Evolutionary conservation across 2,113 vertebrate genomes (phyloP), one percentile per base, ranked within the genome.

Genomic region (Chrysemys picta): DNA sequence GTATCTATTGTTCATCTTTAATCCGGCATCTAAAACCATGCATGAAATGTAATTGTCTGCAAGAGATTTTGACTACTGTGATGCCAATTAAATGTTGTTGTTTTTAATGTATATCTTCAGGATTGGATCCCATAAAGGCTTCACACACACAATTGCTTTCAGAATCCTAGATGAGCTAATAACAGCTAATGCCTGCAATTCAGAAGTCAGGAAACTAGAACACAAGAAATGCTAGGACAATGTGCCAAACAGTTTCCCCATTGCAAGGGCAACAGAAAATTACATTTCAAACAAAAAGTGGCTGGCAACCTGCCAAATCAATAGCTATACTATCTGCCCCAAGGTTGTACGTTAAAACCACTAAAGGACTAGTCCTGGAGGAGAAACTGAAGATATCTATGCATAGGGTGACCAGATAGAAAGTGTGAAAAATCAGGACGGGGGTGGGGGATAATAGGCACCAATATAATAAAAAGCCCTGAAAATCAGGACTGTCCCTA

Each of bases 201-300:
- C 42, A 69, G n/a, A 0, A 0, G 29, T 56, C 94, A 96, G 90
- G 89, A 87, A 92, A 45, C 76, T 82, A 49, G 29, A 10, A 87
- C 82, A 93, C 84, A 54, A 96, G 84, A 86, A 95, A 91, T 92
- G 59, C 29, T 96, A 50, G 93, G 94, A 96, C 90, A 94, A 62
- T 42, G 22, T 78, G 75, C 84, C 94, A 95, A 96, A 95, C 85
- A 84, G 93, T 91, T 59, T 35, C 82, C 87, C 84, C 0, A 0
- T 31, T 84, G 88, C 84, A 80, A 82, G 94, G 0, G 0, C 47
- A 69, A 91, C 93, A 86, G 95, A 94, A 97, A 96, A 83, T 90
- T 93, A 95, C 94, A 90, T 49, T 95, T 94, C 95, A 96, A 97
- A 97, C 87, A 96, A 93, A 95, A 93, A 88, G 10, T 47, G 24